phyloP scores from a whole-genome alignment of 2,113 vertebrate genomes.

The Mastomys coucha region DNA sequence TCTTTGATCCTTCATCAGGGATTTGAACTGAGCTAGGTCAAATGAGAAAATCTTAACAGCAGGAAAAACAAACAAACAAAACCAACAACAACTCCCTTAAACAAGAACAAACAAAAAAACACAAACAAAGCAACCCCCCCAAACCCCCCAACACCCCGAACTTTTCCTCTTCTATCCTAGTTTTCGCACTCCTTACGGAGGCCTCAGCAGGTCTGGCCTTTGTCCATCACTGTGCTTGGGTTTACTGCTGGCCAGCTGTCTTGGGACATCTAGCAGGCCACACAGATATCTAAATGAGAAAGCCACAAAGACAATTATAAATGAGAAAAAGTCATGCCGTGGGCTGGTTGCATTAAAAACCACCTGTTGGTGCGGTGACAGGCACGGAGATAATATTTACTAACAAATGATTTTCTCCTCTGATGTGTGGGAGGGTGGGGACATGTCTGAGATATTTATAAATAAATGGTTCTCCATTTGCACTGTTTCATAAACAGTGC shows the following conservation, averaged over 20 bases:
- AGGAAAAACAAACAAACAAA: not conserved
- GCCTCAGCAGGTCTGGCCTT: not conserved
- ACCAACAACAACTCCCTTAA: not conserved
- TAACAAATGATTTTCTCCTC: slow-evolving; percentile 38
- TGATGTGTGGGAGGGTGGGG: slow-evolving; percentile 21
- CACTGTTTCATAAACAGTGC: not conserved
- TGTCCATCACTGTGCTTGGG: not conserved
- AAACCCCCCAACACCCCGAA: not conserved
- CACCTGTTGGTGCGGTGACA: slow-evolving; percentile 15
- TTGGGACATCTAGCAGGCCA: not conserved
- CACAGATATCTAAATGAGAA: not conserved
- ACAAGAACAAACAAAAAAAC: not conserved
- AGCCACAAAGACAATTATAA: not conserved
- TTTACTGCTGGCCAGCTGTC: slow-evolving; percentile 26
- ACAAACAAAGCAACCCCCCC: not conserved
- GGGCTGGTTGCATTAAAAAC: not conserved
- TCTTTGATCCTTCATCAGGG: not conserved
- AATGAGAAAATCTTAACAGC: slow-evolving; percentile 16
- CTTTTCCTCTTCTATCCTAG: not conserved
- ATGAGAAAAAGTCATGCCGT: not conserved
- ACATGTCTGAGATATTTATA: slow-evolving; percentile 39
- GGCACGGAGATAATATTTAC: not conserved
- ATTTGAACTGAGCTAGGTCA: slow-evolving; percentile 22
- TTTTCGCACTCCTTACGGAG: not conserved
- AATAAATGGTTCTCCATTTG: not conserved